A percentile compares a stretch with the other conserved stretches of the same genome.
These are phyloP conservation scores for Pantelozetes paolii DNA, from an alignment of 2,888 invertebrate species.

Conservation along the genomic window DNA sequence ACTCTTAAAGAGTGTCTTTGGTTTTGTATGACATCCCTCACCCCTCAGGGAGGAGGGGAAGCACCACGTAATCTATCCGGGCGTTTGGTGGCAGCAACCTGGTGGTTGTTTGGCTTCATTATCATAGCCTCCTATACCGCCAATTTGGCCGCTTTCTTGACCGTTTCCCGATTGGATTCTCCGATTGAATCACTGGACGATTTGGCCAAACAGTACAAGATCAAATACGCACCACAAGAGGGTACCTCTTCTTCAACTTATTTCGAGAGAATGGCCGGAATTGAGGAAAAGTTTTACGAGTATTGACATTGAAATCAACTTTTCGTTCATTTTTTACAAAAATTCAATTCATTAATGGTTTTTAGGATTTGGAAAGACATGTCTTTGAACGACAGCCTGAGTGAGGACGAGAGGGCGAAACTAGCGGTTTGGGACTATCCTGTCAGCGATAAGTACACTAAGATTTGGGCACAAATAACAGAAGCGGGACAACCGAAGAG, in stretches of 20 bases:
- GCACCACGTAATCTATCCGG: conserved; percentile 95
- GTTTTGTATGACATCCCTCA: conserved; percentile 68
- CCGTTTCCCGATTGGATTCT: conserved; percentile 79
- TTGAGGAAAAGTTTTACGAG: conserved; percentile 92
- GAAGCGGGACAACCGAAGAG: conserved; percentile 73
- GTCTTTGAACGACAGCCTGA: conserved; percentile 87
- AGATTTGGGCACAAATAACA: conserved; percentile 96
- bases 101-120: conserved; percentile 99
- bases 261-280: conserved; percentile 91
- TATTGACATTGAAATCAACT: conserved; percentile 56
- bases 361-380: conserved; percentile 87
- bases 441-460: conserved; percentile 95
- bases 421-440: conserved; percentile 99
- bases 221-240: conserved; percentile 85
- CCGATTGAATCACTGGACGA: conserved; percentile 91
- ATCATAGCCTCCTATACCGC: conserved; percentile 98
- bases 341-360: neutral
- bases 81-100: conserved; percentile 88
- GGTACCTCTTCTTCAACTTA: conserved; percentile 87
- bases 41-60: conserved; percentile 87
- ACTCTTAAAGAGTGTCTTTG: conserved; percentile 38
- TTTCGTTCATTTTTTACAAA: neutral
- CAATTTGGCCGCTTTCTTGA: conserved; percentile 93
- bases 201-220: conserved; percentile 89
- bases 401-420: conserved; percentile 82